A percentile compares a stretch with the other conserved stretches of the same genome.
phyloP scores from a whole-genome alignment of 1,140 invertebrate species.

The Halotydeus destructor region DNA sequence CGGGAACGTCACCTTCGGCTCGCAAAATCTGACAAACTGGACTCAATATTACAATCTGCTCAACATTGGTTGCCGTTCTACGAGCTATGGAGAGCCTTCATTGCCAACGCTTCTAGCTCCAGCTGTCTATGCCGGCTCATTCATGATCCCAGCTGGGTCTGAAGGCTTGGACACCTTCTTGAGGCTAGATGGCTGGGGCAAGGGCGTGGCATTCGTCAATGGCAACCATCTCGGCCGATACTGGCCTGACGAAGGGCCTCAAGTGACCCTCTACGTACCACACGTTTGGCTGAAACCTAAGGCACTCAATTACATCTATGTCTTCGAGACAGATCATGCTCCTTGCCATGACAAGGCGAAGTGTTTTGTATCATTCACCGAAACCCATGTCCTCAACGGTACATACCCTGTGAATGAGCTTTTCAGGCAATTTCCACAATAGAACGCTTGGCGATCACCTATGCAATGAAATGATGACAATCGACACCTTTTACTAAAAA shows the following conservation, averaged over 20 bases:
- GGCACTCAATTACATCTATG: slow-evolving; percentile 19
- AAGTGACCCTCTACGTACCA: slow-evolving; percentile 33
- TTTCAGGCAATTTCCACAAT: no score
- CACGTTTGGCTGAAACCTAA: slow-evolving; percentile 20
- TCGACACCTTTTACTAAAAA: no score
- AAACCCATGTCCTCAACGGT: no score
- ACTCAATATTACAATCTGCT: background rate
- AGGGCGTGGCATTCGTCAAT: slow-evolving; percentile 39
- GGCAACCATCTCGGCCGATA: slow-evolving; percentile 40
- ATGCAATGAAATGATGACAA: no score
- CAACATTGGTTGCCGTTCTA: background rate
- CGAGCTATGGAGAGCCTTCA: background rate
- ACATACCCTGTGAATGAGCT: no score
- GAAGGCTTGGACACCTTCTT: slow-evolving; percentile 8
- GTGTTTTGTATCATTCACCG: no score
- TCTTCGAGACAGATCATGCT: no score
- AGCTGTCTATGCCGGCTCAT: slow-evolving; percentile 9
- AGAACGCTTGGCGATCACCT: no score
- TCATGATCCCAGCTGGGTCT: background rate
- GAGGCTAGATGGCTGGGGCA: slow-evolving; percentile 6
- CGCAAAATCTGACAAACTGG: slow-evolving; percentile 4
- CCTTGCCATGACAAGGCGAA: no score
- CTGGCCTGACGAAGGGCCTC: slow-evolving; percentile 32
- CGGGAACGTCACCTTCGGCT: slow-evolving; percentile 1
- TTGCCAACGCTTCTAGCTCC: background rate